Evolutionary conservation across 2,888 invertebrate genomes (phyloP), one percentile per base, ranked within the genome.

Genomic region (Corythucha ciliata): DNA sequence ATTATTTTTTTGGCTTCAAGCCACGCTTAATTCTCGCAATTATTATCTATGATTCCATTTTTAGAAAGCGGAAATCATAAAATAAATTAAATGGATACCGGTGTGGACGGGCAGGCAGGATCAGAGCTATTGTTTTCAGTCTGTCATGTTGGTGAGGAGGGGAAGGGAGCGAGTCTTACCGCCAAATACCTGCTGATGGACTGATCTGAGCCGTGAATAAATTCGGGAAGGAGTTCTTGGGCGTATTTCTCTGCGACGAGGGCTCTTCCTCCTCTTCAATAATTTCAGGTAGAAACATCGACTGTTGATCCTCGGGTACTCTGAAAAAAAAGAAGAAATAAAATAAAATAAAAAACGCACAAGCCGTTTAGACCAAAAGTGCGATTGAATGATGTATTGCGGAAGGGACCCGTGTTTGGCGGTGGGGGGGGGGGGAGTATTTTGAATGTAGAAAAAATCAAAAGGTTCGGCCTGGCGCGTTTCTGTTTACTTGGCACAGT

Each of bases 301-400:
- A 69, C 57, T 74, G 74, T 57, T 74, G 72, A 32, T 71, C 71
- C 58, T 74, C 72, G 2, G 75, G 75, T 22, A 75, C 72, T 56
- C 75, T 74, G 60, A 22, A 58, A 45, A 24, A 47, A 32, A 10
- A 5, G 22, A 33, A 52, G 12, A 25, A 14, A 18, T 45, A n/a
- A 21, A 8, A 7, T 8, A 36, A 36, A 36, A 4, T 18, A 34
- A 39, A 7, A 18, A 24, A 66, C 70, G 69, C 65, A 75, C 75
- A 67, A 69, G 73, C 74, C 74, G 45, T 72, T 69, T 25, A 73
- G 74, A 4, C 74, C 75, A 32, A 75, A 75, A 44, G 75, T 75
- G 32, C 74, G 67, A 61, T 74, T 74, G 1, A n/a, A n/a, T n/a
- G n/a, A n/a, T n/a, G n/a, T n/a, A n/a, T n/a, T n/a, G n/a, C n/a